phyloP scores from a whole-genome alignment of 1,140 invertebrate genomes.

The Patella vulgata region DNA sequence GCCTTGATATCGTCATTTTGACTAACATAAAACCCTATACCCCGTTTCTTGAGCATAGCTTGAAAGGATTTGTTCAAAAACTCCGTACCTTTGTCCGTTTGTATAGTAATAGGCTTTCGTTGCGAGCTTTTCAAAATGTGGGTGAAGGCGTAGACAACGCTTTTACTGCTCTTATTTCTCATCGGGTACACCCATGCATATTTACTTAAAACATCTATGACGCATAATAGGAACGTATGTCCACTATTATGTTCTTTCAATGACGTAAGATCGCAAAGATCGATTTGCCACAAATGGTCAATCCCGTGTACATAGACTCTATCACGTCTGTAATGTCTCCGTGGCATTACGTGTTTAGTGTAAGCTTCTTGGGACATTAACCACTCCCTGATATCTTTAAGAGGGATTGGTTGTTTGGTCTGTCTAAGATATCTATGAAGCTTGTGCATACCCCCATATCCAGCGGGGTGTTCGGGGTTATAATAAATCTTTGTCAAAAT shows the following conservation, averaged over 20 bases:
- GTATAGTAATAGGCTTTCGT: constrained; percentile 2
- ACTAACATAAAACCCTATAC: constrained; percentile 13
- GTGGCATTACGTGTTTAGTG: constrained; percentile 22
- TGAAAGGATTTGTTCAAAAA: constrained; percentile 27
- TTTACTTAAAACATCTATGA: constrained; percentile 69
- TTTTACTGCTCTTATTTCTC: constrained; percentile 66
- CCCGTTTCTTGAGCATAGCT: constrained; percentile 12
- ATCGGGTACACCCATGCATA: constrained; percentile 65
- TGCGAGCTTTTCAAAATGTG: constrained; percentile 30
- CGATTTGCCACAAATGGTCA: constrained; percentile 63
- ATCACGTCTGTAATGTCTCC: constrained; percentile 12
- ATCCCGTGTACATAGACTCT: constrained; percentile 33
- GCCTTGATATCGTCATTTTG: constrained; percentile 65
- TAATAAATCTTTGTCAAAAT: not conserved
- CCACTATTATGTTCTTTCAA: constrained; percentile 60
- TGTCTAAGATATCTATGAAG: too few species aligned
- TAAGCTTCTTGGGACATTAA: constrained; percentile 25
- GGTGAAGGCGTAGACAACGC: constrained; percentile 37
- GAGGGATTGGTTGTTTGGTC: too few species aligned
- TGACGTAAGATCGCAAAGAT: constrained; percentile 56
- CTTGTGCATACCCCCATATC: constrained; percentile 17
- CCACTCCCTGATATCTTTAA: constrained; percentile 9
- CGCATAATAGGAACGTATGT: constrained; percentile 66
- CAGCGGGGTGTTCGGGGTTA: not conserved
- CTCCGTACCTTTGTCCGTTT: constrained; percentile 23